Base-by-base conservation (phyloP, 2,797 vertebrate genomes). In the Pangasius krempfi region DNA sequence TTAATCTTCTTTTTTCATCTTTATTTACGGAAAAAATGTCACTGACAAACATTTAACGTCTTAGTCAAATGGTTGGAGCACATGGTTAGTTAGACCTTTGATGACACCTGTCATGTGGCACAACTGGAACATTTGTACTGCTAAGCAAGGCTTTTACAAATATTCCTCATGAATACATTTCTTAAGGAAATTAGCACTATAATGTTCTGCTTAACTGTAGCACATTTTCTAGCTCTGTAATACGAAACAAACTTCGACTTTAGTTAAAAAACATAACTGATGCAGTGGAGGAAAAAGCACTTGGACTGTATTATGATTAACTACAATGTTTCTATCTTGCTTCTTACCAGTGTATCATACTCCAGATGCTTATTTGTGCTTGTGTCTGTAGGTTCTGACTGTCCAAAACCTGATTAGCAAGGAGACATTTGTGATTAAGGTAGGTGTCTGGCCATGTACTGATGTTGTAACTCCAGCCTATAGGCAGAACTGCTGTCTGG, bases 401-500 rank as follows among this genome's bases (percentile, higher is more conserved):
- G 95, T 99, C 88, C 97, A 98, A 93, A 98, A 98, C 91, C 96
- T 97, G 44, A 94, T 95, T 88, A 97, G 97, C 52, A 97, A 97
- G 90, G 97, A 96, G 90, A 98, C 94, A 5, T 99, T 98, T 94
- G 95, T 99, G 85, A 96, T 99, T 33, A 99, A 99, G 97, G 99
- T 98, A 94, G 90, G 97, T 64, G 27, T 79, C 54, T 88, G 50
- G 25, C 56, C 44, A 84, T 73, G 33, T 72, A 44, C 18, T 82
- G n/a, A 79, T 83, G 86, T 27, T 81, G 1, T 37, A 81, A 86
- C 72, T 54, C 33, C 4, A 40, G n/a, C 5, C 40, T 54, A 84
- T 27, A 99, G 98, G 97, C 33, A 72, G 16, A 82, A 54, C 25
- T 54, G 27, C 44, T 25, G 64, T 68, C 73, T 64, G 22, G 58